phyloP scores from a whole-genome alignment of 2,797 vertebrate species.

The Buphagus erythrorhynchus region DNA sequence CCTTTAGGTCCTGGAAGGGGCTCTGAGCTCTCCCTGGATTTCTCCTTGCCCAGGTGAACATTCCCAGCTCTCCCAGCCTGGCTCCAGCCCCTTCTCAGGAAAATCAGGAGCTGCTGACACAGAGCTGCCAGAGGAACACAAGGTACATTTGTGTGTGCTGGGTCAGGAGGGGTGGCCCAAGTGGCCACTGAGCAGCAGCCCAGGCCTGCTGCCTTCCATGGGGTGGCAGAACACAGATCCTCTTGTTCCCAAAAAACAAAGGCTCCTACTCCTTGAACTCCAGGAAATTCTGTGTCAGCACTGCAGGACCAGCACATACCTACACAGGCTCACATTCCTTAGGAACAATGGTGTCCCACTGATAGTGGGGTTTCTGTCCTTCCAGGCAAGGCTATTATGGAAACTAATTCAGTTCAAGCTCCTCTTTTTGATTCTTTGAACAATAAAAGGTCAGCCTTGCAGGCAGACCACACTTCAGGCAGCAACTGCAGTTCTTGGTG shows the following conservation, averaged over 20 bases:
- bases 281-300: not conserved
- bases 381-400: not conserved
- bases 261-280: conserved; percentile 16
- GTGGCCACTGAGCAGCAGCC: not conserved
- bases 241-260: conserved; percentile 18
- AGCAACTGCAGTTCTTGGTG: not conserved
- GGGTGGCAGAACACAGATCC: not conserved
- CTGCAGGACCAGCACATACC: not conserved
- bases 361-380: rapidly evolving
- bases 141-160: not conserved
- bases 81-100: not conserved
- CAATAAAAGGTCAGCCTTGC: not conserved
- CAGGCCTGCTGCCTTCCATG: not conserved
- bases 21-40: not conserved
- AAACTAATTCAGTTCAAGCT: not conserved
- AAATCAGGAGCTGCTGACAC: not conserved
- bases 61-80: not conserved
- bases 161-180: not conserved
- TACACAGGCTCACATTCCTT: not conserved
- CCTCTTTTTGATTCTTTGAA: not conserved
- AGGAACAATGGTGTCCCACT: not conserved
- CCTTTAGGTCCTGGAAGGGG: not conserved
- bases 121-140: not conserved
- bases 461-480: not conserved
- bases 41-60: not conserved